phyloP scores from a whole-genome alignment of 2,113 vertebrate species.

The Danio rerio region DNA sequence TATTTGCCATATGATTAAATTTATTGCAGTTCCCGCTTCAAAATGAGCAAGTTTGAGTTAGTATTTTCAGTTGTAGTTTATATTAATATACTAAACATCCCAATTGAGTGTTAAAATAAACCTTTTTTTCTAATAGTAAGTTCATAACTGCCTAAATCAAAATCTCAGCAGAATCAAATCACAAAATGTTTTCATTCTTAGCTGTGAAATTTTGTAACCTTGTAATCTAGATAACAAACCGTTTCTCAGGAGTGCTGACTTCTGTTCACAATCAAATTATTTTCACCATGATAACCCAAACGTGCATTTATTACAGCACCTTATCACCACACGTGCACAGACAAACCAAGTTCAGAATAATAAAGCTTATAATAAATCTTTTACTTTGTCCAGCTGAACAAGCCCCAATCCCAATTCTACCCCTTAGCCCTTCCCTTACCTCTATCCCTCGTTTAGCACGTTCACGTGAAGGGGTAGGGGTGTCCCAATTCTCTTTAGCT shows the following conservation, averaged over 20 bases:
- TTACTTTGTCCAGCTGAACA: not conserved
- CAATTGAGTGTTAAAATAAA: too few relatives aligned
- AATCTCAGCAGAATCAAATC: not conserved
- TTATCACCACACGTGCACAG: not conserved
- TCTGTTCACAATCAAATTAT: not conserved
- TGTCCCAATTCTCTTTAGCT: too few relatives aligned
- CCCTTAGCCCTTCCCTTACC: too few relatives aligned
- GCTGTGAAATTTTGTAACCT: not conserved
- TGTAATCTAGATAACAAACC: not conserved
- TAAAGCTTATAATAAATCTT: not conserved
- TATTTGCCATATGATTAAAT: too few relatives aligned
- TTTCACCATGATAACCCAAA: not conserved
- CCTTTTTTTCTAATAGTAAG: not conserved
- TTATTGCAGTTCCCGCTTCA: too few relatives aligned
- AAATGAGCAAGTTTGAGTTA: too few relatives aligned
- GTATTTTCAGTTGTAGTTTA: too few relatives aligned
- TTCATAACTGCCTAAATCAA: not conserved
- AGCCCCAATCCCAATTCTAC: too few relatives aligned
- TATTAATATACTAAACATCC: too few relatives aligned
- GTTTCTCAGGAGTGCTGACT: not conserved
- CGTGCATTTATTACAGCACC: not conserved
- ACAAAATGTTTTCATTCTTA: not conserved
- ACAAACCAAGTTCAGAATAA: constrained; percentile 10
- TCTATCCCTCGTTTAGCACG: too few relatives aligned
- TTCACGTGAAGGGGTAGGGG: too few relatives aligned